Conservation (phyloP, 2,888 invertebrate species). For the Tinea trinotella region DNA sequence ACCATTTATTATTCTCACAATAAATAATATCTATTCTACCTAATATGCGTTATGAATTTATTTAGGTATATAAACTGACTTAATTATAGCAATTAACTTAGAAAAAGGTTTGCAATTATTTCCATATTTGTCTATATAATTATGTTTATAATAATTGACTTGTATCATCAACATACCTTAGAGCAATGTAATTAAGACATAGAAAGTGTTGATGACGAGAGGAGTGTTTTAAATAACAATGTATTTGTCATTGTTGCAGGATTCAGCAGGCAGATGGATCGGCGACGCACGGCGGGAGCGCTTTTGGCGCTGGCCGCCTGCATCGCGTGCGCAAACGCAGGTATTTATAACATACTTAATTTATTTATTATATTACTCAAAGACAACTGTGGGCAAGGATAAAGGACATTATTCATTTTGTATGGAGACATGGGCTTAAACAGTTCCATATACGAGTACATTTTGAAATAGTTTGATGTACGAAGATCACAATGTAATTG, state of each 20-base stretch:
- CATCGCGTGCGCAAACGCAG: conserved; percentile 60
- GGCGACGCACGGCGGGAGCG: conserved; percentile 67
- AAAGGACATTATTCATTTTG: too few species aligned
- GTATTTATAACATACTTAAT: conserved; percentile 33
- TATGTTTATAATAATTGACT: not conserved
- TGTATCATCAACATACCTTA: not conserved
- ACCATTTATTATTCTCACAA: not conserved
- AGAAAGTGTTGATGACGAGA: not conserved
- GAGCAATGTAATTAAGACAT: too few species aligned
- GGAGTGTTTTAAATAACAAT: not conserved
- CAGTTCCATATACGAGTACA: too few species aligned
- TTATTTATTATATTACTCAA: not conserved
- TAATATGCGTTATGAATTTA: not conserved
- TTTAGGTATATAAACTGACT: not conserved
- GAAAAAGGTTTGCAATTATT: not conserved
- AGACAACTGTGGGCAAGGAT: too few species aligned
- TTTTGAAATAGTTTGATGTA: too few species aligned
- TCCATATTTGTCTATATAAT: not conserved
- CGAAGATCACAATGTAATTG: too few species aligned
- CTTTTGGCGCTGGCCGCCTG: conserved; percentile 68
- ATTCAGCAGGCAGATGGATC: conserved; percentile 60
- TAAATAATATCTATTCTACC: not conserved
- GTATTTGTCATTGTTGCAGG: conserved; percentile 48
- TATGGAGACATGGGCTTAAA: too few species aligned
- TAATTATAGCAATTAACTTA: conserved; percentile 9